A percentile compares a stretch with the other conserved stretches of the same genome.
These are phyloP conservation scores for Echinarachnius parma DNA, from an alignment of 53 echinoderm and acorn worm genomes.

Conservation along the genomic window DNA sequence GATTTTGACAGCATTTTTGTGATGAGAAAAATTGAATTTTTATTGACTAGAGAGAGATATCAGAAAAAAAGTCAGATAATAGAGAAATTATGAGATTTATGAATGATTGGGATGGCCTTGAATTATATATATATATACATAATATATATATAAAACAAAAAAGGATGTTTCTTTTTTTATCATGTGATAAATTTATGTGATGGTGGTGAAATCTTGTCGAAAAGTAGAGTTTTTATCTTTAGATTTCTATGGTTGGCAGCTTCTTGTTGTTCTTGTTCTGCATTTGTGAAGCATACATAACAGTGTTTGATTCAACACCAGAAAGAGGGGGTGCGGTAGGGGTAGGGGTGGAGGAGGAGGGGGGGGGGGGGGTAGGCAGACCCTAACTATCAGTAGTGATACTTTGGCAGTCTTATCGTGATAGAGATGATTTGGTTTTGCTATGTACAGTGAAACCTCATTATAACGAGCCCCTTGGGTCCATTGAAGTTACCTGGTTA, in stretches of 20 bases:
- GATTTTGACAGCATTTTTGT: constrained; percentile 27
- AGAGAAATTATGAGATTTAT: constrained; percentile 14
- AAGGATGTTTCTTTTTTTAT: too few relatives aligned
- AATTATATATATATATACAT: constrained; percentile 16
- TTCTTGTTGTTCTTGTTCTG: constrained; percentile 15
- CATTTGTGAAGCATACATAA: constrained; percentile 39
- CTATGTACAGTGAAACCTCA: too few relatives aligned
- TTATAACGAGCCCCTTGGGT: too few relatives aligned
- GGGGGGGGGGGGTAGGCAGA: too few relatives aligned
- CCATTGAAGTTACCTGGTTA: too few relatives aligned
- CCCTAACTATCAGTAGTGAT: too few relatives aligned
- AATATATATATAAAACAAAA: too few relatives aligned
- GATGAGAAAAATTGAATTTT: constrained; percentile 8
- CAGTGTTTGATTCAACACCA: too few relatives aligned
- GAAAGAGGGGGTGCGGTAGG: too few relatives aligned
- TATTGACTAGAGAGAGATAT: constrained; percentile 18
- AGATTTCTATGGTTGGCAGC: constrained; percentile 17
- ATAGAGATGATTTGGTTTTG: too few relatives aligned
- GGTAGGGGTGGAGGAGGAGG: too few relatives aligned
- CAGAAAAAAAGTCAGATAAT: background rate
- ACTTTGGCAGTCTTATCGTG: too few relatives aligned
- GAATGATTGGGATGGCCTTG: constrained; percentile 47
- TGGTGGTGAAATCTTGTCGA: constrained; percentile 34
- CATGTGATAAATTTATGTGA: background rate
- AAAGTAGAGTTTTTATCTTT: constrained; percentile 28